Base-by-base conservation (phyloP, 2,797 vertebrate species). In the Sebastes matsubarae region DNA sequence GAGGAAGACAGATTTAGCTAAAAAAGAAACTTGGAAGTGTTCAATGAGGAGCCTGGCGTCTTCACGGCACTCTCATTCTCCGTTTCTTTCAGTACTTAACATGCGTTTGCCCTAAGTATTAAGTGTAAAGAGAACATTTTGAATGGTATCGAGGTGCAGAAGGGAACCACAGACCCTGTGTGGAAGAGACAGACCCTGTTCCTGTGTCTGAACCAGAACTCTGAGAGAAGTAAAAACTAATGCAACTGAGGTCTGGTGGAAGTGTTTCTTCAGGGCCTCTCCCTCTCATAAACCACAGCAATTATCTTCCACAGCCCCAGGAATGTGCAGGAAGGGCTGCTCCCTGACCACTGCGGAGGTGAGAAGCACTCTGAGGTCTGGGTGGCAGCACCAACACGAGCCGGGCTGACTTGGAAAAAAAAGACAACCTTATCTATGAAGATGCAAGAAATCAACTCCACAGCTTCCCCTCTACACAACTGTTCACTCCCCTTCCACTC, bases 251-350 rank as follows among this genome's bases (percentile, higher is more conserved):
- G 83, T 87, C 84, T 86, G 88, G 78, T 91, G 90, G 88, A 94
- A 89, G 93, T 91, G 89, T 94, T 92, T 89, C 89, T 91, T 90
- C 84, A 74, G 90, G 94, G 92, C 91, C 93, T 91, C 92, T 92
- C 92, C 88, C 90, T 93, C 87, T 84, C 89, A 79, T 85, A 90
- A 92, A 94, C 94, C 93, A 63, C 94, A 94, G 93, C 87, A 94
- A 94, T 95, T 95, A 94, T 94, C 91, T 90, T 91, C 92, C 89
- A 91, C 90, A 91, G 86, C 88, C 85, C 70, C 81, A 93, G 91
- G 94, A 95, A 95, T 95, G 94, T 89, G 86, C 90, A 92, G 93
- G 93, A 94, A 94, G 90, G 91, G 91, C 92, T 88, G 93, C 90
- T 93, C 91, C 89, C 75, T 92, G 92, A 93, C 93, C 91, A 77